Base-by-base conservation (phyloP, 2,888 invertebrate genomes). In the Nysson spinosus region DNA sequence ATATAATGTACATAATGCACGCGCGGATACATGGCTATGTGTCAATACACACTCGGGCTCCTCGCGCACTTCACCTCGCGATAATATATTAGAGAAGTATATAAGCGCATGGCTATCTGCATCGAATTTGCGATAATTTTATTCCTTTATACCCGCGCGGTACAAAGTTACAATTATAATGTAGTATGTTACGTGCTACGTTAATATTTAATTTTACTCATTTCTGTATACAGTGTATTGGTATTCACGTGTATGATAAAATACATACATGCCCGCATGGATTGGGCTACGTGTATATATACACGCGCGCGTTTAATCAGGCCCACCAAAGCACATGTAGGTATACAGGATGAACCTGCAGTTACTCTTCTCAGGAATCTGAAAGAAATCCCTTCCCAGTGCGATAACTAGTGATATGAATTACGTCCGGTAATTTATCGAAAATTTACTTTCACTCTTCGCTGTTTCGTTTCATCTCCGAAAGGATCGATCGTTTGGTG, bases 1-100 rank as follows among this genome's bases (percentile, higher is more conserved):
- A 56, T 72, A 72, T 63, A 71, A 72, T 43, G 52, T 47, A 44
- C 66, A 65, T 67, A 72, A 71, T 69, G 65, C 56, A 58, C 67
- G 68, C 47, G 42, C 32, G 62, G 37, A 51, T 44, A 46, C 65
- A 66, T 69, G 50, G 40, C 64, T 56, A 56, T 44, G 47, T 40
- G 46, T 39, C 54, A 37, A 39, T 35, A n/a, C 40, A 19, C 43
- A 19, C 44, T 35, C 14, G 35, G 9, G 14, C 11, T 16, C 14
- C 4, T 16, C 14, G 28, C 4, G 28, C 5, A n/a, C 30, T 16
- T n/a, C n/a, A n/a, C n/a, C n/a, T n/a, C n/a, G n/a, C n/a, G n/a
- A n/a, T n/a, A n/a, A n/a, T n/a, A n/a, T n/a, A n/a, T n/a, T n/a
- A n/a, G n/a, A n/a, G n/a, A n/a, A n/a, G n/a, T n/a, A n/a, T n/a